Conservation (phyloP, 2,113 vertebrate genomes). For the Sinosuthora webbiana region DNA sequence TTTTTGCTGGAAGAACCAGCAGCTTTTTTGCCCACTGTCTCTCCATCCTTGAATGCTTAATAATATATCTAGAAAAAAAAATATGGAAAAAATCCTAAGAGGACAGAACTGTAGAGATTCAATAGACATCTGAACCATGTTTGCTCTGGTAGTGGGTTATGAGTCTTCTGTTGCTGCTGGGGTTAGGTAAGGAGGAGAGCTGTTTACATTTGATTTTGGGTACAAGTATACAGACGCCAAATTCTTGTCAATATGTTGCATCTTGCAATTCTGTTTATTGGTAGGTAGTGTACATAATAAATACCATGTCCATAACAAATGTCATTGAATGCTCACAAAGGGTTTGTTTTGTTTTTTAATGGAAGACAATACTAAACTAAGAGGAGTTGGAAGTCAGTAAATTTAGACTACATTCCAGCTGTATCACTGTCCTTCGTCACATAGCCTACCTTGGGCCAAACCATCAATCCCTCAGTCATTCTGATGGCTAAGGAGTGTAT, state of each 20-base stretch:
- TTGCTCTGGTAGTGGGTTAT: not conserved
- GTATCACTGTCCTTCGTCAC: not conserved
- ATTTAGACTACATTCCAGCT: not conserved
- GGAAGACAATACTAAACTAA: not conserved
- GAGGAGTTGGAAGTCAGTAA: not conserved
- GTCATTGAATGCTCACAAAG: not conserved
- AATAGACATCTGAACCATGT: not conserved
- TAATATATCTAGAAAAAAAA: not conserved
- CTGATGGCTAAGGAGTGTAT: not conserved
- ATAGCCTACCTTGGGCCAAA: not conserved
- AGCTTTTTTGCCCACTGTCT: not conserved
- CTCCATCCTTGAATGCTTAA: not conserved
- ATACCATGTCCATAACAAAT: not conserved
- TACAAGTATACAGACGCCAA: constrained; percentile 16
- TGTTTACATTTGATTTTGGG: constrained; percentile 17
- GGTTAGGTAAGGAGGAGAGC: not conserved
- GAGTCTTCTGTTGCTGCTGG: not conserved
- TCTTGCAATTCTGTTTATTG: not conserved
- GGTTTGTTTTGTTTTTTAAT: not conserved
- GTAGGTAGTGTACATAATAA: not conserved
- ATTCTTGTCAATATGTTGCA: not conserved
- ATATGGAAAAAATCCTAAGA: not conserved
- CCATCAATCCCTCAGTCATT: not conserved
- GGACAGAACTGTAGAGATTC: not conserved
- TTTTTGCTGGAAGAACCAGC: not conserved